phyloP scores from a whole-genome alignment of 2,797 vertebrate species.

The Dryobates pubescens region DNA sequence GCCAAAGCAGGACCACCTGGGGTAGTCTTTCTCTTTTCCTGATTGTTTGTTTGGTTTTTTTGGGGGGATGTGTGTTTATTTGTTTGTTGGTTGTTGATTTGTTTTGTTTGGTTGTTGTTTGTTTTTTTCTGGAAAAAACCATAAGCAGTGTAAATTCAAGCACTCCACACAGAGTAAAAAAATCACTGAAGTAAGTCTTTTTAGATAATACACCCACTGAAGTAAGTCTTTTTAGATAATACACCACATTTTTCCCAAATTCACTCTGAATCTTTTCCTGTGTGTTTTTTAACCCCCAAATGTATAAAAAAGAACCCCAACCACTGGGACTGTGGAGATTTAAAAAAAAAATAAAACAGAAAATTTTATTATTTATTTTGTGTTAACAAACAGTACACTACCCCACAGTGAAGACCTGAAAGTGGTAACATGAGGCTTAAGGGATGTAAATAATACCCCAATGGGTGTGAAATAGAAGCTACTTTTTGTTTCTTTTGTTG shows the following conservation, averaged over 20 bases:
- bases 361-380: neutral
- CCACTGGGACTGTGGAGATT: too few relatives aligned
- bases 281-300: neutral
- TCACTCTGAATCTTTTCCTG: neutral
- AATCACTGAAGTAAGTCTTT: neutral
- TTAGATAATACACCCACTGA: accelerated
- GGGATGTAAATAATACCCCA: neutral
- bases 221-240: neutral
- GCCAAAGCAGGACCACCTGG: too few relatives aligned
- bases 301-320: neutral
- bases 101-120: too few relatives aligned
- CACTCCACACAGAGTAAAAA: neutral
- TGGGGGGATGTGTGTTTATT: too few relatives aligned
- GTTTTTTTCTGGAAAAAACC: neutral
- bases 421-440: accelerated
- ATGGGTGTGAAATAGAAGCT: neutral
- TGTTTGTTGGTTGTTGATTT: too few relatives aligned
- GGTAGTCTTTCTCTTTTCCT: too few relatives aligned
- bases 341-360: neutral
- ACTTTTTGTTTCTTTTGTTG: neutral
- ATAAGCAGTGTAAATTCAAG: neutral
- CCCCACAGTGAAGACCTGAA: neutral
- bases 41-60: too few relatives aligned
- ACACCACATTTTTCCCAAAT: neutral
- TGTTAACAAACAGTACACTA: neutral